A percentile compares a stretch with the other conserved stretches of the same genome.
Conservation (phyloP, 1,140 invertebrate species). For the Drosophila hydei region DNA sequence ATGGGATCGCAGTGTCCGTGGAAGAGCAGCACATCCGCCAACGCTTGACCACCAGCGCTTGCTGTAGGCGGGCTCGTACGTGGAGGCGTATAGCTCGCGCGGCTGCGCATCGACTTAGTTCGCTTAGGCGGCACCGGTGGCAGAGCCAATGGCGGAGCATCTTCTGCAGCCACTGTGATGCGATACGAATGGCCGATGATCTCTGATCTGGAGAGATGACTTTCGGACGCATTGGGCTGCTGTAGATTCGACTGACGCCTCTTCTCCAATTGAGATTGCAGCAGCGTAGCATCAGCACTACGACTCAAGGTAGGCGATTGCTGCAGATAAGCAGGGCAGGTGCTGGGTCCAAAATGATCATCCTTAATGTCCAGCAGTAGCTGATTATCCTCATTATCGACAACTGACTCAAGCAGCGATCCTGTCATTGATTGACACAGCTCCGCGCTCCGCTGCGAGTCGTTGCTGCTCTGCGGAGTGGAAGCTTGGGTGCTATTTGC, state of each 20-base stretch:
- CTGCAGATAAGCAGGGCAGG: constrained; percentile 63
- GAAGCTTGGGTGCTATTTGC: constrained; percentile 57
- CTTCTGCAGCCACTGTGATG: constrained; percentile 60
- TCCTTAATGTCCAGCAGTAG: constrained; percentile 80
- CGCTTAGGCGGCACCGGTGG: constrained; percentile 76
- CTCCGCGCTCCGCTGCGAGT: constrained; percentile 51
- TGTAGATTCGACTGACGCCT: not conserved
- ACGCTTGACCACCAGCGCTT: constrained; percentile 78
- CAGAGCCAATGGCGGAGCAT: constrained; percentile 57
- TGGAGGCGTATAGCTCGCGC: not conserved
- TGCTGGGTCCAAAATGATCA: constrained; percentile 82
- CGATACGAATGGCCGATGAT: constrained; percentile 62
- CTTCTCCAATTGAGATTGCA: constrained; percentile 27
- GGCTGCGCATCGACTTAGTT: constrained; percentile 69
- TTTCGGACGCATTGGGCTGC: not conserved
- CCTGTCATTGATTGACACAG: constrained; percentile 19
- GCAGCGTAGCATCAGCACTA: constrained; percentile 72
- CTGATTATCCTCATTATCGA: constrained; percentile 28
- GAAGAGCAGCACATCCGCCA: constrained; percentile 89
- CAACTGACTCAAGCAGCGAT: constrained; percentile 7
- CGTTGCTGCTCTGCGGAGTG: constrained; percentile 66
- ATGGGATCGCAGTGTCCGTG: constrained; percentile 91
- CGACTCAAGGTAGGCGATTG: constrained; percentile 56
- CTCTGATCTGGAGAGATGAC: constrained; percentile 68
- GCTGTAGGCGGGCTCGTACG: not conserved